Conservation (phyloP, 2,797 vertebrate genomes). For the Poeciliopsis presidionis region DNA sequence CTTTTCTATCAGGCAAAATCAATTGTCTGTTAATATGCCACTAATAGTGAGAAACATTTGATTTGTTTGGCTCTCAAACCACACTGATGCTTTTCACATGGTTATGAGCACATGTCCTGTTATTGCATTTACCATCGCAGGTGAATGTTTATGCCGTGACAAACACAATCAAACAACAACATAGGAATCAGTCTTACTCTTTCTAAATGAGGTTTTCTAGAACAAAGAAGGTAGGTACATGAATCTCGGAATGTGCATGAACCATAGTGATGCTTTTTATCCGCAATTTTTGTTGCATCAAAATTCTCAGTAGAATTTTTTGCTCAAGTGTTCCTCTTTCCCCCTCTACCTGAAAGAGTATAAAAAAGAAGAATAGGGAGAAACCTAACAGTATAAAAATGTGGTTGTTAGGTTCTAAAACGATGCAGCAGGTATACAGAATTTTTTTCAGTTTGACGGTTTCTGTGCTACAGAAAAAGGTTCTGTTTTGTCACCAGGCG, state of each 20-base stretch:
- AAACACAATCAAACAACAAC: constrained; percentile 28
- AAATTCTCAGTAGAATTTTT: neutral
- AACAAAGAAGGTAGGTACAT: neutral
- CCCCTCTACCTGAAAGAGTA: neutral
- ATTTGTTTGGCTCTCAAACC: constrained; percentile 69
- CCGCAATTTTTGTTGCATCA: neutral
- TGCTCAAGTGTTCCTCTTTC: neutral
- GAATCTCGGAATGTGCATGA: neutral
- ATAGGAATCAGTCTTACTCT: constrained; percentile 2
- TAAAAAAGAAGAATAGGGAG: no score
- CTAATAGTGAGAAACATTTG: constrained; percentile 74
- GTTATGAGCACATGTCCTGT: constrained; percentile 23
- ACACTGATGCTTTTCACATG: constrained; percentile 49
- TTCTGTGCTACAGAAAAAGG: neutral
- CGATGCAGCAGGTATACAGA: neutral
- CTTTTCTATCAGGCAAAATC: constrained; percentile 83
- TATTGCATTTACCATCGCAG: constrained; percentile 51
- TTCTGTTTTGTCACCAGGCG: neutral
- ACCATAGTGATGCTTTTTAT: neutral
- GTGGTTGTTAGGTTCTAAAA: neutral
- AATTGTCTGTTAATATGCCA: constrained; percentile 78
- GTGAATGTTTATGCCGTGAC: constrained; percentile 36
- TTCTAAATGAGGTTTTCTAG: neutral
- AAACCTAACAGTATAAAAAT: neutral
- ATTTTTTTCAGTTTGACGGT: neutral